A percentile compares a stretch with the other conserved stretches of the same genome.
Conservation (phyloP, 2,888 invertebrate species). For the Acrobasis consociella region DNA sequence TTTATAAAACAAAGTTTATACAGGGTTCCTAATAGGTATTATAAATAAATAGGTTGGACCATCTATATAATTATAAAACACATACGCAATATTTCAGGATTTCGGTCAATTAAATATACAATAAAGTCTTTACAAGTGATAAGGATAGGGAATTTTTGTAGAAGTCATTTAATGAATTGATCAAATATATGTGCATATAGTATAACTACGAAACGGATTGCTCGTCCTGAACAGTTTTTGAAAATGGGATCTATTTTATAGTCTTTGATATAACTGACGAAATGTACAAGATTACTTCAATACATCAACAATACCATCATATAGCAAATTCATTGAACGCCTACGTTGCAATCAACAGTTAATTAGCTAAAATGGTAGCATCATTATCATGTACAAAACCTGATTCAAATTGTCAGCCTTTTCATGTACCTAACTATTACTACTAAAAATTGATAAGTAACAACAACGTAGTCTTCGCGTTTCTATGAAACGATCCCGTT, state of each 20-base stretch:
- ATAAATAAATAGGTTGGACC: constrained; percentile 58
- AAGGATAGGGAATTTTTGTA: background rate
- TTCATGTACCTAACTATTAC: constrained; percentile 74
- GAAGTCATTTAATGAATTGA: background rate
- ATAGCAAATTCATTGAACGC: constrained; percentile 39
- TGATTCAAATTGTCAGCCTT: constrained; percentile 76
- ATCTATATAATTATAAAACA: constrained; percentile 33
- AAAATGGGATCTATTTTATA: constrained; percentile 1
- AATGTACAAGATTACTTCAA: constrained; percentile 4
- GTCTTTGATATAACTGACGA: constrained; percentile 11
- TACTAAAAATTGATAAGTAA: constrained; percentile 77
- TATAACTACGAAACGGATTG: background rate
- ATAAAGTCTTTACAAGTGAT: background rate
- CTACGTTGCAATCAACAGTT: constrained; percentile 36
- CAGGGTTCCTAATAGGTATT: constrained; percentile 27
- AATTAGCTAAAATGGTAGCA: constrained; percentile 53
- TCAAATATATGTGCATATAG: background rate
- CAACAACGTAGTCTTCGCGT: constrained; percentile 72
- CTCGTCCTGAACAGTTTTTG: background rate
- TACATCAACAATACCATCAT: constrained; percentile 28
- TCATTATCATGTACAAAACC: constrained; percentile 60
- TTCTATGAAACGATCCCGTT: constrained; percentile 78
- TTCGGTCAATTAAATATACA: constrained; percentile 10
- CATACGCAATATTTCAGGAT: background rate
- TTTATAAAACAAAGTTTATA: constrained; percentile 33